Conservation (phyloP, 2,113 vertebrate genomes). For the Tupaia tana region DNA sequence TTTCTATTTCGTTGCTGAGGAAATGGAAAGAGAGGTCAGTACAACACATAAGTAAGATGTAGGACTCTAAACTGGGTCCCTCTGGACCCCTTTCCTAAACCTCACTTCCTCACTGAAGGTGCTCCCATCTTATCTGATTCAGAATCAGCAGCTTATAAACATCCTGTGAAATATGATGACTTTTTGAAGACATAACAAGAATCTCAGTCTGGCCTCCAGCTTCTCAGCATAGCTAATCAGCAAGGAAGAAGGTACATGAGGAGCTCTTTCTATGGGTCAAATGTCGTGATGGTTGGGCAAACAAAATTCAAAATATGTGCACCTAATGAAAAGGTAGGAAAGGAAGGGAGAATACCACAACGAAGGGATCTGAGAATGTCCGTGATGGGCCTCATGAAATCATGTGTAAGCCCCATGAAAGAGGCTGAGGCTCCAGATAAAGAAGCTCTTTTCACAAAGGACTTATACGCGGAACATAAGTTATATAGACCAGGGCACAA, state of each 20-base stretch:
- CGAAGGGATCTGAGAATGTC: neutral
- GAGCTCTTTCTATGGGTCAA: neutral
- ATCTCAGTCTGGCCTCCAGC: neutral
- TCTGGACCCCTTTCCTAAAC: neutral
- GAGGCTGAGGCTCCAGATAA: neutral
- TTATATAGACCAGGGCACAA: neutral
- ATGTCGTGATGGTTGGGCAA: neutral
- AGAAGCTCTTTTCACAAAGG: neutral
- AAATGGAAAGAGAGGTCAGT: neutral
- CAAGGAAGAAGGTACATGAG: neutral
- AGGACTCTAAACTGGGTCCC: neutral
- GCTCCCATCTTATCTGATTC: neutral
- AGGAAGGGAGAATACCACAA: neutral
- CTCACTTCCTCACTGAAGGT: neutral
- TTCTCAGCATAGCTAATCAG: neutral
- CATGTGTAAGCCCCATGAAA: neutral
- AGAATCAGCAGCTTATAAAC: neutral
- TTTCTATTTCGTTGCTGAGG: neutral
- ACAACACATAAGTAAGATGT: neutral
- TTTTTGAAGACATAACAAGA: neutral
- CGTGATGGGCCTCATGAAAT: neutral
- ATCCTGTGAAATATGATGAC: neutral
- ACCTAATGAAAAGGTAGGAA: neutral
- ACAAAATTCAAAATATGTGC: neutral
- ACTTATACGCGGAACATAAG: neutral